Percentiles rank a stretch among this genome's conserved stretches.
Evolutionary conservation across 2,888 invertebrate species (phyloP).

Genomic region (Gonocerus acuteangulatus): DNA sequence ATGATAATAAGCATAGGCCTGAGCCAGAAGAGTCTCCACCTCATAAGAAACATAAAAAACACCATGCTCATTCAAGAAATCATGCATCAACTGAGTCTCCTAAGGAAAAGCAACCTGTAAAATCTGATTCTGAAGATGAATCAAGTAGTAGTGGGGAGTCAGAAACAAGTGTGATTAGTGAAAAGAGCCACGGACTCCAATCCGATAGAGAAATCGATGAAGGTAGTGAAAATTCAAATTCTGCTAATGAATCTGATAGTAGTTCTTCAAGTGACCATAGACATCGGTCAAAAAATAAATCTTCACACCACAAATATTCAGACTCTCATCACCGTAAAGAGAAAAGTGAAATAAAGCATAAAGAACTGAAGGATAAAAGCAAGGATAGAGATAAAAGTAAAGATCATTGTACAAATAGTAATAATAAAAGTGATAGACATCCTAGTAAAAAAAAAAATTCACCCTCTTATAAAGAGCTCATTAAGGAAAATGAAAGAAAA

Average conservation of each 20-base stretch:
- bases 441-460: constrained; percentile 32
- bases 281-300: constrained; percentile 14
- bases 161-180: constrained; percentile 25
- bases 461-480: constrained; percentile 27
- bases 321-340: constrained; percentile 25
- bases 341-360: neutral
- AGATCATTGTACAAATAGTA: constrained; percentile 15
- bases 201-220: constrained; percentile 32
- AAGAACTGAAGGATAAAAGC: neutral
- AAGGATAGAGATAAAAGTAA: constrained; percentile 22
- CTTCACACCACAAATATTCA: constrained; percentile 2
- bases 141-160: constrained; percentile 23
- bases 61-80: constrained; percentile 19
- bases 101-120: neutral
- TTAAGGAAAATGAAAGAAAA: constrained; percentile 34
- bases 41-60: constrained; percentile 9
- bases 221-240: constrained; percentile 28
- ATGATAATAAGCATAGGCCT: neutral
- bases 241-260: constrained; percentile 32
- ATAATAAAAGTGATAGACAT: constrained; percentile 31
- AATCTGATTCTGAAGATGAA: constrained; percentile 30
- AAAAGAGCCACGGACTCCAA: constrained; percentile 23
- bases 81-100: constrained; percentile 3
- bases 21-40: constrained; percentile 1
- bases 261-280: constrained; percentile 30